Base-by-base conservation (phyloP, 2,888 invertebrate genomes). In the Eudasyphora cyanicolor region DNA sequence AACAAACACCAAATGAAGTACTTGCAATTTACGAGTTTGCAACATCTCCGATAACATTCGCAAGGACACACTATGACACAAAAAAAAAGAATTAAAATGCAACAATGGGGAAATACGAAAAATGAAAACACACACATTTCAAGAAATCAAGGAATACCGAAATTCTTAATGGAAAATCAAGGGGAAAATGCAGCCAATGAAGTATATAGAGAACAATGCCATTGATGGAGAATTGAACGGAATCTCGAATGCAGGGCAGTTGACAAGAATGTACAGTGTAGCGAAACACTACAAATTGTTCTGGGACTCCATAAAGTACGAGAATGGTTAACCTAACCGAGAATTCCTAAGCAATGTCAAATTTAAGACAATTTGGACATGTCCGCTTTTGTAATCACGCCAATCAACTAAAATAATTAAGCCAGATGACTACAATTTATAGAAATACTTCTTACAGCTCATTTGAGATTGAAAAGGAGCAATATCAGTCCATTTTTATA, bases 141-240 rank as follows among this genome's bases (percentile, higher is more conserved):
- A 57, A 24, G 57, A 57, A 57, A 57, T 57, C 57, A 57, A 57
- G 19, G 27, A 57, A 57, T 57, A 14, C 27, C 12, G 27, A 57
- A 27, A 24, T 24, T 57, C 27, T 57, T 57, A 14, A 57, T 12
- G 14, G 57, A 14, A 21, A 57, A 57, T 57, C 57, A 57, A 57
- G 57, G 57, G 57, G 14, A 57, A 57, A 57, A 57, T 57, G 57
- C 57, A 24, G 24, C 27, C 57, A 57, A 57, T 57, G 27, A 57
- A 57, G 27, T 57, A 10, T 24, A 57, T 2, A 57, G 24, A 57
- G 57, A 27, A 57, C 57, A 57, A 24, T 24, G 27, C 57, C 57
- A 57, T 27, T 57, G 57, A 1, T 3, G 27, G 57, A 3, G 14
- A 8, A 27, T 27, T 14, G 27, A 10, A 27, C 2, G 54, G 19